A percentile compares a stretch with the other conserved stretches of the same genome.
Conservation (phyloP, 2,888 invertebrate species). For the Chromoteleia sp. region DNA sequence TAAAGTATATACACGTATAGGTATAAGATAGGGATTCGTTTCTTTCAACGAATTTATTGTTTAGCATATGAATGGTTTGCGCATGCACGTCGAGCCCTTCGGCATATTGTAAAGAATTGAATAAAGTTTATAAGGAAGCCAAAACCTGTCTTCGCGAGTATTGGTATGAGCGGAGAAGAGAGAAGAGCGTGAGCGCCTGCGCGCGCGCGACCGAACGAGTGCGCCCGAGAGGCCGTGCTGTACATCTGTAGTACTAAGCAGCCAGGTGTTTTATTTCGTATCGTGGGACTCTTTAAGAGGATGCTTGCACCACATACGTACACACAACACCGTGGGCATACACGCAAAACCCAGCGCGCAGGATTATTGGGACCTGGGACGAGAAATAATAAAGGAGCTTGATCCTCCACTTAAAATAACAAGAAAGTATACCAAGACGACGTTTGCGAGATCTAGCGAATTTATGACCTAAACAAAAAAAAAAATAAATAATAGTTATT, state of each 20-base stretch:
- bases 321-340: constrained; percentile 43
- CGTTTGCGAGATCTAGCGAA: constrained; percentile 18
- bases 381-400: constrained; percentile 63
- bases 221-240: constrained; percentile 49
- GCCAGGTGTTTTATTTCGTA: constrained; percentile 73
- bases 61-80: constrained; percentile 82
- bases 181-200: constrained; percentile 53
- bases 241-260: constrained; percentile 71
- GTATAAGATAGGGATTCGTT: constrained; percentile 80
- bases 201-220: constrained; percentile 51
- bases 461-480: neutral
- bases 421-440: constrained; percentile 57
- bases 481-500: too few relatives aligned
- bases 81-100: constrained; percentile 78
- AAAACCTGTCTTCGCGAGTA: constrained; percentile 72
- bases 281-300: constrained; percentile 72
- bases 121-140: constrained; percentile 82
- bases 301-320: constrained; percentile 68
- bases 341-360: constrained; percentile 51
- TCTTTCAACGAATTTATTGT: constrained; percentile 82
- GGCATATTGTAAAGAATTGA: constrained; percentile 82
- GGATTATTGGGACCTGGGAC: constrained; percentile 60
- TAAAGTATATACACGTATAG: constrained; percentile 45
- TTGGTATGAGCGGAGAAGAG: constrained; percentile 61
- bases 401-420: constrained; percentile 66